Evolutionary conservation across 2,888 invertebrate species (phyloP).

Genomic region (Antheraea assamensis): DNA sequence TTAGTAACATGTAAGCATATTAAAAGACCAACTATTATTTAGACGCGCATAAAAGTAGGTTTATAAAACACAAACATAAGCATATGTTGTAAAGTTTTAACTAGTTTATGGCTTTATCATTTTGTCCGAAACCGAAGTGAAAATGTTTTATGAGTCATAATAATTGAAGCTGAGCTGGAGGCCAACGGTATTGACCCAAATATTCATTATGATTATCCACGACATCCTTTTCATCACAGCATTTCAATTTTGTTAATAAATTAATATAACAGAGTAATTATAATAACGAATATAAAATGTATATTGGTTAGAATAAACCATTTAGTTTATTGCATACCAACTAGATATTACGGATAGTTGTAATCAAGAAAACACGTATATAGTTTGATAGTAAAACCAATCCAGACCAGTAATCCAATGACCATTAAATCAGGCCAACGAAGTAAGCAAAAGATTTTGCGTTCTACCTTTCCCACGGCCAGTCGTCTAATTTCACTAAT

Average conservation of each 20-base stretch:
- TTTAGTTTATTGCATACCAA: background rate
- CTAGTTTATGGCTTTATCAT: slow-evolving; percentile 26
- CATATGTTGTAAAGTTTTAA: slow-evolving; percentile 12
- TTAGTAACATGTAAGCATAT: background rate
- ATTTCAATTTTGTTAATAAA: slow-evolving; percentile 22
- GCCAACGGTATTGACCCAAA: slow-evolving; percentile 66
- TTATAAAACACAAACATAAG: slow-evolving; percentile 6
- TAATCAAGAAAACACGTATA: background rate
- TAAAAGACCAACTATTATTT: background rate
- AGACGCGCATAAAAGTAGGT: slow-evolving; percentile 3
- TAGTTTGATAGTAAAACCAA: background rate
- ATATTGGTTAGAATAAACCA: background rate
- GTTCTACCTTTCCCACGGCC: background rate
- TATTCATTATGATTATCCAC: slow-evolving; percentile 45
- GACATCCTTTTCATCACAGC: slow-evolving; percentile 41
- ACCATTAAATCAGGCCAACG: background rate
- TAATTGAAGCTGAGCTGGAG: slow-evolving; percentile 47
- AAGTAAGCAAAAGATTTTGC: background rate
- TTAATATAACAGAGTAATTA: slow-evolving; percentile 6
- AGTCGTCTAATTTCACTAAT: background rate
- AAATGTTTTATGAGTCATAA: slow-evolving; percentile 34
- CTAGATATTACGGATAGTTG: too few species aligned
- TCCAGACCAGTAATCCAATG: background rate
- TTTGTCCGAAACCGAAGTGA: slow-evolving; percentile 30
- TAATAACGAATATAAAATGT: background rate